phyloP scores from a whole-genome alignment of 2,113 vertebrate genomes.

The Antigone vipio region DNA sequence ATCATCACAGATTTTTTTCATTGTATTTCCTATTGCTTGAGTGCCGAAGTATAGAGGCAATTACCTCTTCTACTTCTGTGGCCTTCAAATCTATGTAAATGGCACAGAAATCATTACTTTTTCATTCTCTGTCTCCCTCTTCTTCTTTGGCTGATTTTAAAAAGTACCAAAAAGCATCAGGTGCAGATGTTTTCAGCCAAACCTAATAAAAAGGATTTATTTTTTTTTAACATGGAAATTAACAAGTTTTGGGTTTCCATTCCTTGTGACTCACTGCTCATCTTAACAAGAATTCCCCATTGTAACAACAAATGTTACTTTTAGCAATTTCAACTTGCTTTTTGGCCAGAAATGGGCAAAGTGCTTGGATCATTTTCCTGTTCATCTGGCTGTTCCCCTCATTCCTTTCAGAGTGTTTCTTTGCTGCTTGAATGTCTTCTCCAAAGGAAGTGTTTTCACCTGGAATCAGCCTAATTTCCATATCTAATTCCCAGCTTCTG shows the following conservation, averaged over 20 bases:
- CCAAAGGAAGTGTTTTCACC: neutral
- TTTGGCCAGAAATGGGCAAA: slow-evolving; percentile 20
- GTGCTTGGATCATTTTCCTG: neutral
- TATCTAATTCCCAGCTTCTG: neutral
- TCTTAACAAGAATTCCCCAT: slow-evolving; percentile 48
- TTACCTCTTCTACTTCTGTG: neutral
- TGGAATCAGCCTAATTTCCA: neutral
- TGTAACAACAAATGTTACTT: slow-evolving; percentile 55
- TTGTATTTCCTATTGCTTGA: neutral
- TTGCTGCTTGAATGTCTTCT: neutral
- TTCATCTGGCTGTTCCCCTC: neutral
- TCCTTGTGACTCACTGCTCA: slow-evolving; percentile 51
- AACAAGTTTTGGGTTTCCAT: slow-evolving; percentile 46
- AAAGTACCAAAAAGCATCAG: neutral
- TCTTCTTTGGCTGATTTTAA: slow-evolving; percentile 17
- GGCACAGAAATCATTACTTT: neutral
- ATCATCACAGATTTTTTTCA: neutral
- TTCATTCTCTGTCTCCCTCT: neutral
- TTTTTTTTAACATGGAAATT: slow-evolving; percentile 46
- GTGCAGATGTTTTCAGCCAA: slow-evolving; percentile 40
- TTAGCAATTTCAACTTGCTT: slow-evolving; percentile 25
- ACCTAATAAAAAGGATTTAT: slow-evolving; percentile 63
- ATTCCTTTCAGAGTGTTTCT: neutral
- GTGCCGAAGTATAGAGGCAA: neutral
- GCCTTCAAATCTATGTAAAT: neutral